Evolutionary conservation across 37 sponge, comb jelly and placozoan genomes (phyloP), one percentile per base, ranked within the genome.

Genomic region (Axinella damicornis): DNA sequence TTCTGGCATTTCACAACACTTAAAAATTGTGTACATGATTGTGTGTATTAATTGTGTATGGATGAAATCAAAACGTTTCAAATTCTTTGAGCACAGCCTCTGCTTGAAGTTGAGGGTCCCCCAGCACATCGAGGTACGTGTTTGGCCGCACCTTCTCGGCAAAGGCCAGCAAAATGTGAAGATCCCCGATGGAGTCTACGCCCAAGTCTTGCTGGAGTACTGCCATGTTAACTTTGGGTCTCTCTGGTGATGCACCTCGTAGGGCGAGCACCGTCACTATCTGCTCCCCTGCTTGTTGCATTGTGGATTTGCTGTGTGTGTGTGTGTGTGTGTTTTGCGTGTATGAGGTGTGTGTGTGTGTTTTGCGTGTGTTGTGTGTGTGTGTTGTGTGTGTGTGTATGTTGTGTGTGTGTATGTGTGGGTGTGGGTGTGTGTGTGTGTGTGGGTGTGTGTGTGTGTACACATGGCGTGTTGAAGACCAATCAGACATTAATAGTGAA

Each of bases 71-170:
- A 33, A 80, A 80, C 14, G 67, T 69, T 31, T 68, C 69, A 80
- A 80, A 69, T 80, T 80, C 81, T 33, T 69, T n/a, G 27, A 80
- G 67, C 57, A 80, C 32, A 27, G 81, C 81, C 27, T 53, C 32
- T 20, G 67, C 69, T 22, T 66, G 17, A 2, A 69, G n/a, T 57
- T 80, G 69, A 32, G 81, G 83, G 39, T 82, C 83, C 18, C 88
- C 92, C 31, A 92, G 76, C 16, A 92, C 80, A 55, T 82, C 72
- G 20, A 73, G 25, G 58, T 82, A 92, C 22, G 78, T 80, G 15
- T 72, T 83, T 22, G 88, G 84, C 0, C 80, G 56, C n/a, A 92
- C 83, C 71, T 92, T 92, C 70, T 92, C 92, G 20, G 92, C 85
- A 60, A 77, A 82, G 12, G 80, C 78, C 12, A 92, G 69, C 0